phyloP scores from a whole-genome alignment of 2,888 invertebrate species.

The Epinotia ramella region DNA sequence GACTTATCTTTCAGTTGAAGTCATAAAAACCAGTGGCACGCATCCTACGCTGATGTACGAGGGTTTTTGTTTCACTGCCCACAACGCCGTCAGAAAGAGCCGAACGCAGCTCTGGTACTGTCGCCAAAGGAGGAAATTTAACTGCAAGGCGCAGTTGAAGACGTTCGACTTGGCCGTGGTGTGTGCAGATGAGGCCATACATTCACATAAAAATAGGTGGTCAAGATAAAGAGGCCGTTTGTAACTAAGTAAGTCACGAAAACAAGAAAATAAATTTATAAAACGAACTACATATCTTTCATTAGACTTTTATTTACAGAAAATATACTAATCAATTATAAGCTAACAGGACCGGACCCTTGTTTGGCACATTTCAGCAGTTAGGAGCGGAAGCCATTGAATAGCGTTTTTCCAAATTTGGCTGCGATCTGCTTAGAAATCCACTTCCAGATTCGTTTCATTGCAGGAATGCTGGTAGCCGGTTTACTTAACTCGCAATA shows the following conservation, averaged over 20 bases:
- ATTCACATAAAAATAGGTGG: slow-evolving; percentile 5
- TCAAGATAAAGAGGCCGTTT: too few species aligned
- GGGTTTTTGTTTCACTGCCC: slow-evolving; percentile 14
- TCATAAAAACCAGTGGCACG: slow-evolving; percentile 8
- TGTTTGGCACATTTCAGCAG: not conserved
- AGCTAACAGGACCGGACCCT: not conserved
- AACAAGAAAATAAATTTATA: too few species aligned
- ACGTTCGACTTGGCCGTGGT: not conserved
- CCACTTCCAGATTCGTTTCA: not conserved
- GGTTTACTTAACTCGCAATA: slow-evolving; percentile 13
- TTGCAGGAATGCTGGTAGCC: not conserved
- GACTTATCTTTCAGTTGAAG: slow-evolving; percentile 11
- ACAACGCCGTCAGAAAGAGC: slow-evolving; percentile 14
- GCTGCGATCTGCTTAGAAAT: not conserved
- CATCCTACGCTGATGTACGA: slow-evolving; percentile 17
- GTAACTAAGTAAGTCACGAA: too few species aligned
- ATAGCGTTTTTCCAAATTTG: slow-evolving; percentile 3
- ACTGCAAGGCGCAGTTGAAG: slow-evolving; percentile 11
- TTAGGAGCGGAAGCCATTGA: not conserved
- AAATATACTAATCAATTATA: not conserved
- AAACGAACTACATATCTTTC: too few species aligned
- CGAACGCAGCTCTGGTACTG: slow-evolving; percentile 32
- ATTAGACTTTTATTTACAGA: not conserved
- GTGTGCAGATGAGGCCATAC: not conserved
- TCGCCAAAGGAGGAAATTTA: slow-evolving; percentile 1